phyloP scores from a whole-genome alignment of 2,797 vertebrate species.

The Phrynocephalus forsythii region DNA sequence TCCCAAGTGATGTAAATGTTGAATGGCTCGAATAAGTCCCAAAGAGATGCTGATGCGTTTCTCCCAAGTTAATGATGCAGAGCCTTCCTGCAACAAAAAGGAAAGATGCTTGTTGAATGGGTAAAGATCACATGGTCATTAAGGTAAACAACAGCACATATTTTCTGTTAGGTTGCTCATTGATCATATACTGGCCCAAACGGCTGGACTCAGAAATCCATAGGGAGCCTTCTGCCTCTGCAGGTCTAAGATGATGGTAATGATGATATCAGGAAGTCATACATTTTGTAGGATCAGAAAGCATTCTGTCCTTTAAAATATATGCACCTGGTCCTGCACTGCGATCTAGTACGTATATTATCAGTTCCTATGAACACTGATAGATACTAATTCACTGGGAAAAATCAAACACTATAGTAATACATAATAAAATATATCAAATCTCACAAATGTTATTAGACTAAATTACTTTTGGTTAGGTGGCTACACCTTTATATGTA shows the following conservation, averaged over 20 bases:
- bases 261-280: no score
- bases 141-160: not conserved
- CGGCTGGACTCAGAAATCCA: not conserved
- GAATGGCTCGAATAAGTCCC: conserved; percentile 73
- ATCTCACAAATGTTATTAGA: not conserved
- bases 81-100: conserved; percentile 64
- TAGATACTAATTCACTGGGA: not conserved
- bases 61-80: conserved; percentile 73
- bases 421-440: not conserved
- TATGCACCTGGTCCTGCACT: not conserved
- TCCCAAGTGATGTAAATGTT: conserved; percentile 75
- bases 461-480: not conserved
- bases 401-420: not conserved
- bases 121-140: not conserved
- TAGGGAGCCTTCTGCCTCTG: no score
- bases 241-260: no score
- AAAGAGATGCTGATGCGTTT: conserved; percentile 69
- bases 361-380: not conserved
- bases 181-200: not conserved
- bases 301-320: not conserved
- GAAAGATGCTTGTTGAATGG: not conserved
- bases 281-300: not conserved
- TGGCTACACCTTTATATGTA: not conserved
- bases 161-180: not conserved
- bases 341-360: not conserved